These are phyloP conservation scores for Glaucomys volans DNA, from an alignment of 2,113 vertebrate genomes.

Conservation along the genomic window DNA sequence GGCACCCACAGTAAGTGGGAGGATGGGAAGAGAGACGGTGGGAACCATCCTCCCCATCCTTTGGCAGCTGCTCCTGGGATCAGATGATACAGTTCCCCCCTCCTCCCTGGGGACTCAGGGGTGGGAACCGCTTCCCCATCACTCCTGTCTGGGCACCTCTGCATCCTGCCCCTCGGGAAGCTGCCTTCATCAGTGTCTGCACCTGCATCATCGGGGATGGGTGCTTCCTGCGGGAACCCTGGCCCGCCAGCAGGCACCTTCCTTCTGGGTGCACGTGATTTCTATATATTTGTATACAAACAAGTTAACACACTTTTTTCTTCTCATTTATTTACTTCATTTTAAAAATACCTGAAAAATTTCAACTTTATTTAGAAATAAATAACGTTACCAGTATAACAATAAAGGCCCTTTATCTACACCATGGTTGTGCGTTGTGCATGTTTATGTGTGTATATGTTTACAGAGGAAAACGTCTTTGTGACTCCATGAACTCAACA, in stretches of 20 bases:
- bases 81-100: not conserved
- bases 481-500: too few relatives aligned
- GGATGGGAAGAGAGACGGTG: not conserved
- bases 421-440: not conserved
- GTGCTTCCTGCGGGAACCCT: too few relatives aligned
- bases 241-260: not conserved
- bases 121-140: rapidly evolving
- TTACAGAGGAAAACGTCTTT: not conserved
- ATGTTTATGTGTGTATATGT: not conserved
- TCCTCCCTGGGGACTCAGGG: rapidly evolving
- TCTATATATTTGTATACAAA: not conserved
- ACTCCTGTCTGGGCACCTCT: not conserved
- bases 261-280: not conserved
- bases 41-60: too few relatives aligned
- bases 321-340: not conserved
- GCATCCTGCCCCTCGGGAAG: not conserved
- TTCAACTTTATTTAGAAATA: too few relatives aligned
- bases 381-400: not conserved
- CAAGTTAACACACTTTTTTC: too few relatives aligned
- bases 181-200: not conserved
- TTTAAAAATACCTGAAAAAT: not conserved
- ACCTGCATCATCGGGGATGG: too few relatives aligned
- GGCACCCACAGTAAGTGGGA: not conserved
- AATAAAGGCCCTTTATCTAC: not conserved
- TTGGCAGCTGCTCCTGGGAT: not conserved